These are phyloP conservation scores for Catharus ustulatus DNA, from an alignment of 2,797 vertebrate species.

Conservation along the genomic window DNA sequence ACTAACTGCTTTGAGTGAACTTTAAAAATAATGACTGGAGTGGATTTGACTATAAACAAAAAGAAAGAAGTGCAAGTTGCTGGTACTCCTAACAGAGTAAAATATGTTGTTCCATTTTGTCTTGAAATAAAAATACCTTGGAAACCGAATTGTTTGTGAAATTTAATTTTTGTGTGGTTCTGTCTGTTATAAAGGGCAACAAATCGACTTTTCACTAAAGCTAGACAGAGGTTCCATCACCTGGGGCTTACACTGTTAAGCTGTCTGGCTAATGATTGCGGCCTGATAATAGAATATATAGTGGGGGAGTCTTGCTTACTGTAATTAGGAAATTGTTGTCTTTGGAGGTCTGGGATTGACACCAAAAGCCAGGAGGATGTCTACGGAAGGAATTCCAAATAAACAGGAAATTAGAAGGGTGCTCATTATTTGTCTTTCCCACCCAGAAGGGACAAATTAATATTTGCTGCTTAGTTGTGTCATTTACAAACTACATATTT, in stretches of 20 bases:
- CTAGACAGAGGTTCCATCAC: background rate
- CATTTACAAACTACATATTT: background rate
- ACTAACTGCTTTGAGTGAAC: background rate
- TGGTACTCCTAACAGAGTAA: background rate
- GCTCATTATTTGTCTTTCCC: background rate
- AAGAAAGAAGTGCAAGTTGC: constrained; percentile 8
- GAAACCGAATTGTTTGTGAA: background rate
- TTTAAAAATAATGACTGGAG: background rate
- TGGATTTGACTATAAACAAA: constrained; percentile 10
- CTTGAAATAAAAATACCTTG: background rate
- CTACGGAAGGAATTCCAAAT: background rate
- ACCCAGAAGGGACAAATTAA: background rate
- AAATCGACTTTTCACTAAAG: background rate
- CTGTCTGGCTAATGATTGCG: background rate
- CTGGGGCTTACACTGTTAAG: background rate
- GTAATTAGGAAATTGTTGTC: background rate
- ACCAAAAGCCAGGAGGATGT: background rate
- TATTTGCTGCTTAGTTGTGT: background rate
- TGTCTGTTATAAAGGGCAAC: background rate
- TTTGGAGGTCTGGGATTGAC: background rate
- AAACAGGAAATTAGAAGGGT: background rate
- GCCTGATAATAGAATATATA: background rate
- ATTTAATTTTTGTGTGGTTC: background rate
- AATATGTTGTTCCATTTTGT: background rate
- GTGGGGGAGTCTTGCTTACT: background rate